These are phyloP conservation scores for Dicrurus megarhynchus DNA, from an alignment of 2,113 vertebrate species.

Conservation along the genomic window DNA sequence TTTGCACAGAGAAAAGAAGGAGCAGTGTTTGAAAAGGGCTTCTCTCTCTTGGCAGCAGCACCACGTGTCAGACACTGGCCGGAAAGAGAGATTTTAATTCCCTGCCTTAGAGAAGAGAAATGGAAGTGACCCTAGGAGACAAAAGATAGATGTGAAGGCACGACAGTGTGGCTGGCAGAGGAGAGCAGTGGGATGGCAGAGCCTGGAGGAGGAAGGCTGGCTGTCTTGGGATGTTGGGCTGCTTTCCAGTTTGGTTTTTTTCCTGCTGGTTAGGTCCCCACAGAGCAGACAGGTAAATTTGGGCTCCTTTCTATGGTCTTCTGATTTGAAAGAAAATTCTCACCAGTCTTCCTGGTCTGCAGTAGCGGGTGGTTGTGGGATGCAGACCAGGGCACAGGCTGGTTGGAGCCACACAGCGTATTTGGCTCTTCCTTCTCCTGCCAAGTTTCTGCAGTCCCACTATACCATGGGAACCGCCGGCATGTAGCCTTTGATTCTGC, in stretches of 20 bases:
- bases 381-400: not conserved
- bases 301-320: not conserved
- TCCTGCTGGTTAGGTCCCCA: not conserved
- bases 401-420: not conserved
- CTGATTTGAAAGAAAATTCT: not conserved
- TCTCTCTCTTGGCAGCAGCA: not conserved
- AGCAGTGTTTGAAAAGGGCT: not conserved
- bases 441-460: not conserved
- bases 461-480: not conserved
- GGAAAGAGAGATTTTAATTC: not conserved
- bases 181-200: not conserved
- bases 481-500: not conserved
- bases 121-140: not conserved
- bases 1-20: not conserved
- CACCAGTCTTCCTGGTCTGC: not conserved
- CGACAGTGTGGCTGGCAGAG: not conserved
- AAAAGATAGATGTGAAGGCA: not conserved
- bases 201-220: not conserved
- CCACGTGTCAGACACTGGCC: not conserved
- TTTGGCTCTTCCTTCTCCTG: not conserved
- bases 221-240: rapidly evolving
- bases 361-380: not conserved
- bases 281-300: not conserved
- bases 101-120: not conserved
- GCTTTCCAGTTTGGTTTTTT: not conserved